Base-by-base conservation (phyloP, 2,797 vertebrate species). In the Rhinoraja longicauda region DNA sequence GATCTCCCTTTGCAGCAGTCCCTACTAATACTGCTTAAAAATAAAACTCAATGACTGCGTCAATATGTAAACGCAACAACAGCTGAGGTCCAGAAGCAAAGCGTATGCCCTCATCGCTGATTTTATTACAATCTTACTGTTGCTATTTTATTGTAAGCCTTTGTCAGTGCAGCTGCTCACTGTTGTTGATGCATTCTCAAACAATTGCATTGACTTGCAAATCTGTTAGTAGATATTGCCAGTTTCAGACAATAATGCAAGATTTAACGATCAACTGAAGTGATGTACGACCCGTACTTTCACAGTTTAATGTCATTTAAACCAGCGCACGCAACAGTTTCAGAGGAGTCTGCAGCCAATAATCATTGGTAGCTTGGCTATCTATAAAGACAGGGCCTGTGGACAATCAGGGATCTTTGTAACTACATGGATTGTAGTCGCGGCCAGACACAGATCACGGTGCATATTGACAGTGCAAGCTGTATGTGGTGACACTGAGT, bases 71-170 rank as follows among this genome's bases (percentile, higher is more conserved):
- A 73, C 45, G 29, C 53, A 73, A 72, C 36, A 91, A 17, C 70
- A 21, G 67, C 39, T 91, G 9, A 29, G 24, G 73, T 91, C 90
- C 90, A 26, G 39, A 53, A 91, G 39, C 24, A 64, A 32, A 88
- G n/a, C 15, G 90, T 70, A 67, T 70, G 64, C 70, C 53, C 90
- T 75, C 70, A 91, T 73, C 70, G 73, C 70, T 73, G 26, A 91
- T 91, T 72, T 91, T 91, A 91, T 73, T 73, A 91, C 39, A 39
- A 91, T 45, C 36, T 91, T 53, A 91, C 70, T 91, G 70, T 53
- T 73, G 90, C 90, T 91, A 53, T 73, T 91, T 91, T 91, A 73
- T 73, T 91, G 90, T 9, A 73, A 13, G 90, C 90, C 90, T 91
- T 73, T 73, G 70, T 91, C 90, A 91, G 64, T 4, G 39, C 90